These are phyloP conservation scores for Schlechtendalia chinensis DNA, from an alignment of 1,140 invertebrate species.

Conservation along the genomic window DNA sequence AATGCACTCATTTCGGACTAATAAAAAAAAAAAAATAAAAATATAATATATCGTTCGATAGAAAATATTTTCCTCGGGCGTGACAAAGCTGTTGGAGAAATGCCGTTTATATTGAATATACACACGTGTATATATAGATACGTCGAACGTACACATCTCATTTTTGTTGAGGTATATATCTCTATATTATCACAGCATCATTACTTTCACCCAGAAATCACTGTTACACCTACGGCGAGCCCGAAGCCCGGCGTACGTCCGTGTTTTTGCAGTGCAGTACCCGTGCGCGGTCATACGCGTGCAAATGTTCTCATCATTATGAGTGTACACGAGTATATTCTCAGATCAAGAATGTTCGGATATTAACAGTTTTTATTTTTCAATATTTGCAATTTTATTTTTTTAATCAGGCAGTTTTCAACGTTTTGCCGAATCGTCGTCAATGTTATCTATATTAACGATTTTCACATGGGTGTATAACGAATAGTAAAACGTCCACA, in stretches of 20 bases:
- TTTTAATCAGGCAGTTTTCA: not conserved
- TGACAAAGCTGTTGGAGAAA: conserved; percentile 23
- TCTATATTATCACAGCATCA: not conserved
- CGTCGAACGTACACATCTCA: not conserved
- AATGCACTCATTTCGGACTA: too few species aligned
- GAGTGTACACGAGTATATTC: not conserved
- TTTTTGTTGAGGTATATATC: not conserved
- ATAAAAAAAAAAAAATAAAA: too few species aligned
- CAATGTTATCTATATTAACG: not conserved
- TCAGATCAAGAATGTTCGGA: not conserved
- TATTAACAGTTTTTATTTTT: not conserved
- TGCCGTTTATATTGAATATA: not conserved
- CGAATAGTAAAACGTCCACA: not conserved
- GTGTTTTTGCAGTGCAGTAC: not conserved
- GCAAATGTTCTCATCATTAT: conserved; percentile 6
- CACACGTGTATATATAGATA: too few species aligned
- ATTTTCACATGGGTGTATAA: too few species aligned
- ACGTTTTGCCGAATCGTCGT: too few species aligned
- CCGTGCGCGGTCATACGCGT: conserved; percentile 26
- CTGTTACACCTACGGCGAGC: not conserved
- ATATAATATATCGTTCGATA: too few species aligned
- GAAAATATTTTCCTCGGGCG: conserved; percentile 1
- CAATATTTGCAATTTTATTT: not conserved
- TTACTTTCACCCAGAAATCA: conserved; percentile 30
- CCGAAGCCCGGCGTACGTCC: not conserved